Percentiles rank a stretch among this genome's conserved stretches.
phyloP scores from a whole-genome alignment of 2,888 invertebrate genomes.

The Athetis lepigone region DNA sequence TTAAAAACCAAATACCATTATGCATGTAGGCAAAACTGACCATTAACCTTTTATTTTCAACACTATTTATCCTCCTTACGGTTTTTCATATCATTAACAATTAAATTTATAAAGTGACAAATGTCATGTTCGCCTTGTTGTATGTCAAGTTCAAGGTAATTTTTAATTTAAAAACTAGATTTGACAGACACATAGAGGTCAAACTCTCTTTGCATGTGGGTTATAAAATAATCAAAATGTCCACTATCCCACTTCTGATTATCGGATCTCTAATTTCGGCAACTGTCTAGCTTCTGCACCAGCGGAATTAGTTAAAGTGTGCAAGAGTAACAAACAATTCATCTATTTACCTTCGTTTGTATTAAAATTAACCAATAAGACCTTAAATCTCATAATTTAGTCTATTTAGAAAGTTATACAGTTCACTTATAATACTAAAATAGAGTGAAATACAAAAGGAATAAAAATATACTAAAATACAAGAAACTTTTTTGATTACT shows the following conservation, averaged over 20 bases:
- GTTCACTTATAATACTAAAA: too few relatives aligned
- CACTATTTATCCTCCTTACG: slow-evolving; percentile 18
- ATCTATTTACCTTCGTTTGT: too few relatives aligned
- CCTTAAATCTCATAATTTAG: slow-evolving; percentile 23
- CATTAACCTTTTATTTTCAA: slow-evolving; percentile 18
- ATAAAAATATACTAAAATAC: slow-evolving; percentile 24
- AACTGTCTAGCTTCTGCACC: too few relatives aligned
- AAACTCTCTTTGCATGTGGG: too few relatives aligned
- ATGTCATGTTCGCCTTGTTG: slow-evolving; percentile 7
- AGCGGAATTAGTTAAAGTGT: too few relatives aligned
- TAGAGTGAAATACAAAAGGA: too few relatives aligned
- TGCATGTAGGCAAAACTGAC: not conserved
- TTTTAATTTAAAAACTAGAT: not conserved
- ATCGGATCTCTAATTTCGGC: too few relatives aligned
- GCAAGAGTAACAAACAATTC: too few relatives aligned
- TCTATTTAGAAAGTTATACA: slow-evolving; percentile 10
- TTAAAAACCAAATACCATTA: too few relatives aligned
- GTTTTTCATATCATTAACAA: not conserved
- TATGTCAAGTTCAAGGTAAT: not conserved
- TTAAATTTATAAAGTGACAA: not conserved
- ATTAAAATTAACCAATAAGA: not conserved
- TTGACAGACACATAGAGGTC: too few relatives aligned
- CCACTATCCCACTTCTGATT: too few relatives aligned
- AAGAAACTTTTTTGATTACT: slow-evolving; percentile 29
- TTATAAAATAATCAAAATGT: too few relatives aligned